Conservation (phyloP, 2,888 invertebrate genomes). For the Aleiodes leptofemur region DNA sequence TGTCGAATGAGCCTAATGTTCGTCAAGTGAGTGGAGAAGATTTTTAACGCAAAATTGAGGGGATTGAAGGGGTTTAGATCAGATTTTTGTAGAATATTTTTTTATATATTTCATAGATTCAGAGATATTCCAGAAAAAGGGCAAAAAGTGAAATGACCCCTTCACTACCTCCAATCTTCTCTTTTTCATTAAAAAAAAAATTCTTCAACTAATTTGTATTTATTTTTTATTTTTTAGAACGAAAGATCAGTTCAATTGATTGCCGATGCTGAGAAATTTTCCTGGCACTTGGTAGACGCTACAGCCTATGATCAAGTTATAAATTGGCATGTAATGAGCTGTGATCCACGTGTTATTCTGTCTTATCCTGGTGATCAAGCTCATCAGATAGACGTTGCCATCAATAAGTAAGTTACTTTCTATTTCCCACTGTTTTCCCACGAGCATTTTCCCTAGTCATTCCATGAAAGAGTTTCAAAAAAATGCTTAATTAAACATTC, state of each 20-base stretch:
- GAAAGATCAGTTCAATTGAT: slow-evolving; percentile 76
- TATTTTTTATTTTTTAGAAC: slow-evolving; percentile 66
- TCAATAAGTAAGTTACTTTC: slow-evolving; percentile 77
- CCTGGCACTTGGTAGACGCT: slow-evolving; percentile 82
- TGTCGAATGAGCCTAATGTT: slow-evolving; percentile 84
- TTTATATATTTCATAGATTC: background rate
- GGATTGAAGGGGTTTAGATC: too few relatives aligned
- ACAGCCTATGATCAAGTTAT: slow-evolving; percentile 80
- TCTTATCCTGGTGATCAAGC: slow-evolving; percentile 69
- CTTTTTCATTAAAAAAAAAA: background rate
- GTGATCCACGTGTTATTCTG: slow-evolving; percentile 83
- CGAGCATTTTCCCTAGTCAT: background rate
- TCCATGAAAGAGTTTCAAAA: too few relatives aligned
- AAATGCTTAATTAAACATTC: too few relatives aligned
- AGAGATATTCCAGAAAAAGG: background rate
- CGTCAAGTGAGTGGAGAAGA: slow-evolving; percentile 75
- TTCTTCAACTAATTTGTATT: slow-evolving; percentile 5
- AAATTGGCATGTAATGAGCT: slow-evolving; percentile 86
- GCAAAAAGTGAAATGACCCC: slow-evolving; percentile 45
- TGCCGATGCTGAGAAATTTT: slow-evolving; percentile 79
- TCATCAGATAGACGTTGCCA: slow-evolving; percentile 78
- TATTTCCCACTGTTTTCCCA: background rate
- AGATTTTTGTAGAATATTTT: too few relatives aligned
- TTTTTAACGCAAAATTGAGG: too few relatives aligned
- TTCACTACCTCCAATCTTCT: too few relatives aligned